A percentile compares a stretch with the other conserved stretches of the same genome.
phyloP scores from a whole-genome alignment of 2,888 invertebrate species.

The Drosophila kambysellisi region DNA sequence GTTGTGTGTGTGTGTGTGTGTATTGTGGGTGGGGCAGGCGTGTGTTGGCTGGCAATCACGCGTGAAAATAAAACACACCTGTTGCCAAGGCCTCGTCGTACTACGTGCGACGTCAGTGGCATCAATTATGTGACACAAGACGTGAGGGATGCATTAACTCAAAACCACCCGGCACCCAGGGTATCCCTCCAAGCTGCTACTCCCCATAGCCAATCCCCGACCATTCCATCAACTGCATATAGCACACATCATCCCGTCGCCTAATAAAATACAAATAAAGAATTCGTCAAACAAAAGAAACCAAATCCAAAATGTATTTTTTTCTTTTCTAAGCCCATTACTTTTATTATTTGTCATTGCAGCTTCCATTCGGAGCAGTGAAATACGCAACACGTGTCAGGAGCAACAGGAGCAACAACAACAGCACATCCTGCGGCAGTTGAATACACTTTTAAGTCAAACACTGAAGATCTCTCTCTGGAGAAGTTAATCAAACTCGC shows the following conservation, averaged over 20 bases:
- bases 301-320: not conserved
- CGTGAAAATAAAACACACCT: conserved; percentile 73
- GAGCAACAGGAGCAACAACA: not conserved
- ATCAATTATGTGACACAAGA: conserved; percentile 49
- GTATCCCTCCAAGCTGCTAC: not conserved
- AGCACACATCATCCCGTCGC: conserved; percentile 20
- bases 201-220: not conserved
- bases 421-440: not conserved
- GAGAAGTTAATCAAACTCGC: conserved; percentile 19
- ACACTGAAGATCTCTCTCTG: conserved; percentile 31
- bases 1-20: not conserved
- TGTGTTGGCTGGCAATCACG: conserved; percentile 43
- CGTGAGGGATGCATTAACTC: conserved; percentile 16
- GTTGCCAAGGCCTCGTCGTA: conserved; percentile 55
- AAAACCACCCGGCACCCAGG: not conserved
- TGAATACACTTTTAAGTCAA: conserved; percentile 1
- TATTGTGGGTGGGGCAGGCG: conserved; percentile 24
- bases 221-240: not conserved
- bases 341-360: conserved; percentile 34
- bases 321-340: conserved; percentile 11
- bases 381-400: conserved; percentile 35
- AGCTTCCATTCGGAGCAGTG: conserved; percentile 7
- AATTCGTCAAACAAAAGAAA: conserved; percentile 20
- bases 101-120: conserved; percentile 24
- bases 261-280: conserved; percentile 51